Base-by-base conservation (phyloP, 35 echinoderm and acorn worm species). In the Ophioderma brevispina region DNA sequence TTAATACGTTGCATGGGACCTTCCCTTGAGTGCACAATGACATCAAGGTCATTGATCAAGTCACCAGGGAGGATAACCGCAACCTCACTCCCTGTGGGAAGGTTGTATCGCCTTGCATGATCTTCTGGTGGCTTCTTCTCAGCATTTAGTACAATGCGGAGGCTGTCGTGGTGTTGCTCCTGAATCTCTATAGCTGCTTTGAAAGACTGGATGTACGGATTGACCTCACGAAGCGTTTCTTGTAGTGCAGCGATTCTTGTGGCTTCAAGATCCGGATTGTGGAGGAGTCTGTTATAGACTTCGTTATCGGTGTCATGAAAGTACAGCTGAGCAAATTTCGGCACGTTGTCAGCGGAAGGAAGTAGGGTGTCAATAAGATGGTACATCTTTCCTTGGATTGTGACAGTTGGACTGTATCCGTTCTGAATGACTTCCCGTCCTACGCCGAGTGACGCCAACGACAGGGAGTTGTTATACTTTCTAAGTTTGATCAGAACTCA, bases 61-160 rank as follows among this genome's bases (percentile, higher is more conserved):
- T 82, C 17, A 21, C 81, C 81, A 19, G 64, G 59, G 17, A 91
- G 55, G 23, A 90, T 35, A 25, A 90, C 63, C 21, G 79, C 88
- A 82, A 90, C 63, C 30, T 90, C 79, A 64, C 64, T 83, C 40
- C 41, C 34, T 55, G 79, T 81, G 18, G 88, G 88, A 32, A 76
- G 38, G 59, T 90, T 82, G 80, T 90, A 90, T 25, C 46, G 41
- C 21, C 88, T 40, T 28, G 41, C 38, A 42, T 90, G 88, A 21
- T 56, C 80, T 33, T 35, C 37, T 76, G 85, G 11, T 55, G 80
- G 88, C 55, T 90, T 82, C 32, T 81, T 81, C 75, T 87, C 33
- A 41, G 17, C 39, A 40, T 82, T 42, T 13, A 82, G 21, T 43
- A 82, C 39, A 43, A 82, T 82, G 13, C 32, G 37, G 21, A 70